Evolutionary conservation across 2,888 invertebrate genomes (phyloP), one percentile per base, ranked within the genome.

Genomic region (Tachina lurida): DNA sequence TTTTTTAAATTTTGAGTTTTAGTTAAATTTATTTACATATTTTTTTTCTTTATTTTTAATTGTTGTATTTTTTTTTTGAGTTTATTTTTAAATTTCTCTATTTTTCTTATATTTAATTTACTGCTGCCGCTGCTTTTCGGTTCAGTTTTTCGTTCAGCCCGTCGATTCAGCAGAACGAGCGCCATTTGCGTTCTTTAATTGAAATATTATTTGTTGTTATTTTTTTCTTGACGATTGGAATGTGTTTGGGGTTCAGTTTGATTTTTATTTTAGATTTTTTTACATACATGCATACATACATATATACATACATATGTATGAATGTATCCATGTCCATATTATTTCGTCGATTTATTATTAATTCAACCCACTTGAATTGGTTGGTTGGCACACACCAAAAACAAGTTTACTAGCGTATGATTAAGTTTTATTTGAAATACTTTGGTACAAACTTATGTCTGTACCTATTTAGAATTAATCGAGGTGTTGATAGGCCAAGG

Each of bases 161-260:
- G 65, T 77, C 58, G 39, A 22, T 58, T 68, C 45, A 65, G 7
- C 31, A 31, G 31, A 77, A 49, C 68, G 78, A 84, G 84, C 78
- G 78, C 78, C 84, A 84, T 84, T 78, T 84, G 74, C 54, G 58
- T 77, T 71, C 65, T 75, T 74, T 73, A 39, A 49, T 62, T 45
- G n/a, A 22, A 19, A 2, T 10, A 22, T n/a, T 70, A 67, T 19
- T 63, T 75, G 15, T 52, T 49, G 15, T 39, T 52, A 4, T 56
- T 31, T 45, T n/a, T 67, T 67, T 56, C 63, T 71, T 54, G 82
- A 67, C 58, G 74, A 65, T 84, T 54, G 78, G 84, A 84, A 84
- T 84, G 74, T 84, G 84, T 84, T 31, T n/a, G n/a, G 31, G 31
- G 52, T 84, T 84, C 19, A 43, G 47, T 71, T 84, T 67, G 73